A percentile compares a stretch with the other conserved stretches of the same genome.
phyloP scores from a whole-genome alignment of 2,113 vertebrate species.

The Colius striatus region DNA sequence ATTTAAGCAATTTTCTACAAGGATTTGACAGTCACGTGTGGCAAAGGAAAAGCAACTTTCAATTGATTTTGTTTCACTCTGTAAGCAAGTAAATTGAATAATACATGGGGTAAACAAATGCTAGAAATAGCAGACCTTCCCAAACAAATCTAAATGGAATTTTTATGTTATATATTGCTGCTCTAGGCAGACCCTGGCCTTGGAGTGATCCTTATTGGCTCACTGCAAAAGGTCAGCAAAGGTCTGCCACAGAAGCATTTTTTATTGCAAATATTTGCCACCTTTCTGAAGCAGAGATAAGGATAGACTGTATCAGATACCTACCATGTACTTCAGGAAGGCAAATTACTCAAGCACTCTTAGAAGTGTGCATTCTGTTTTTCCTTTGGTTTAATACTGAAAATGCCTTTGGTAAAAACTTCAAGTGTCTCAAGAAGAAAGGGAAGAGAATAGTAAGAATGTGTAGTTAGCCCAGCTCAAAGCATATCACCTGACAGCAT shows the following conservation, averaged over 20 bases:
- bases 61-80: constrained; percentile 59
- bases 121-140: not conserved
- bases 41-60: not conserved
- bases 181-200: not conserved
- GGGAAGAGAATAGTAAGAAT: not conserved
- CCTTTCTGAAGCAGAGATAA: not conserved
- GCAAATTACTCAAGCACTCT: not conserved
- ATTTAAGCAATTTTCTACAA: not conserved
- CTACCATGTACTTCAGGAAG: not conserved
- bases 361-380: not conserved
- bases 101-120: constrained; percentile 40
- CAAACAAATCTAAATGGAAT: not conserved
- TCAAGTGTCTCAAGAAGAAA: not conserved
- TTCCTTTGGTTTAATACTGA: not conserved
- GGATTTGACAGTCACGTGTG: not conserved
- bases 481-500: too few relatives aligned
- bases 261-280: not conserved
- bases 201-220: not conserved
- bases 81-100: constrained; percentile 63
- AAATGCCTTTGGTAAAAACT: not conserved
- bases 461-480: not conserved
- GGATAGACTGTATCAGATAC: not conserved
- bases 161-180: not conserved
- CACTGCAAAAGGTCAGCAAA: not conserved
- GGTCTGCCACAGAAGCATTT: not conserved